These are phyloP conservation scores for Ariopsis seemanni DNA, from an alignment of 2,113 vertebrate genomes.

Conservation along the genomic window DNA sequence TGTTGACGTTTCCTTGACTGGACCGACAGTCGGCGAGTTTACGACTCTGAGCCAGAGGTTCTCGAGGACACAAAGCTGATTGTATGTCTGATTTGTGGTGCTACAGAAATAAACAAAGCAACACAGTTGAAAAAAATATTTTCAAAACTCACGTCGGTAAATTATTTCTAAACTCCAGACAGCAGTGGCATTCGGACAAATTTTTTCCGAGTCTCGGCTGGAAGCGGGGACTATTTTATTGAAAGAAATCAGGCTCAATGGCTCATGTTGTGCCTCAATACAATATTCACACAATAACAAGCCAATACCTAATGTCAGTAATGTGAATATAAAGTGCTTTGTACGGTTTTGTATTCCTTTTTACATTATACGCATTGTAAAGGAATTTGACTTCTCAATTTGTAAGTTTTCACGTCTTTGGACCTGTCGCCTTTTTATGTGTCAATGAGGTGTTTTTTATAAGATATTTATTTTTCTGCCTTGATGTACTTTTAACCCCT, in stretches of 20 bases:
- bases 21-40: constrained; percentile 1
- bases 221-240: constrained; percentile 41
- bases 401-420: constrained; percentile 71
- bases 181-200: neutral
- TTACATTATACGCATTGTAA: constrained; percentile 64
- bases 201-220: neutral
- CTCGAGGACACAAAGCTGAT: constrained; percentile 35
- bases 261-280: constrained; percentile 69
- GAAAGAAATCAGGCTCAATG: constrained; percentile 47
- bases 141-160: constrained; percentile 11
- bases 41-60: constrained; percentile 28
- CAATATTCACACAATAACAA: constrained; percentile 65
- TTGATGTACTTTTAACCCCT: constrained; percentile 64
- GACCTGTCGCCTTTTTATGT: constrained; percentile 66
- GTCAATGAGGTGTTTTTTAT: constrained; percentile 77
- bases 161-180: constrained; percentile 22
- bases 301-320: constrained; percentile 67
- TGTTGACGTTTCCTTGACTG: neutral
- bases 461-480: constrained; percentile 75
- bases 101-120: constrained; percentile 39
- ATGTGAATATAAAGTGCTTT: constrained; percentile 76
- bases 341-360: constrained; percentile 74
- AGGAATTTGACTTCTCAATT: constrained; percentile 66
- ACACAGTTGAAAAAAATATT: neutral
- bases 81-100: constrained; percentile 48